A percentile compares a stretch with the other conserved stretches of the same genome.
phyloP scores from a whole-genome alignment of 2,113 vertebrate genomes.

The Riparia riparia region DNA sequence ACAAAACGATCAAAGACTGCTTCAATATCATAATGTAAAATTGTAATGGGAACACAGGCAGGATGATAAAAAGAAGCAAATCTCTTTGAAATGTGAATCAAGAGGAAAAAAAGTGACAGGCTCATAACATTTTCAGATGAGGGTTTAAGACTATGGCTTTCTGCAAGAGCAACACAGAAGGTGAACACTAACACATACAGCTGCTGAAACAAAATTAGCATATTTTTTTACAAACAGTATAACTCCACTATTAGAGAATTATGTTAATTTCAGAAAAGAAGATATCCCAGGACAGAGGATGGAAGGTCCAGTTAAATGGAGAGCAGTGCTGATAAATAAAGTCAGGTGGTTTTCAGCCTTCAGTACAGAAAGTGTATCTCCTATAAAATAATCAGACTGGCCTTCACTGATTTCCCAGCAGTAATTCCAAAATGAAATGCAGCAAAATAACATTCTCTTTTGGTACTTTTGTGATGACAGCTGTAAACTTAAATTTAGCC shows the following conservation, averaged over 20 bases:
- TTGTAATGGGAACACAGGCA: constrained; percentile 60
- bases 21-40: constrained; percentile 74
- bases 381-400: not conserved
- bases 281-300: not conserved
- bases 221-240: not conserved
- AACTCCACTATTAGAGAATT: not conserved
- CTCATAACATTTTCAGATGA: constrained; percentile 54
- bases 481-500: not conserved
- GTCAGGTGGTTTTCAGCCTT: not conserved
- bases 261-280: not conserved
- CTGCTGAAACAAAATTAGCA: not conserved
- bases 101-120: constrained; percentile 44
- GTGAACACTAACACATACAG: not conserved
- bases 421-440: not conserved
- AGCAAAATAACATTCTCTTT: not conserved
- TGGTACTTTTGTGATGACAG: not conserved
- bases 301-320: not conserved
- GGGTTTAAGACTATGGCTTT: constrained; percentile 34
- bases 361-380: not conserved
- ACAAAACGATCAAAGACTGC: constrained; percentile 71
- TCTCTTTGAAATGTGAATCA: constrained; percentile 69
- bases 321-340: not conserved
- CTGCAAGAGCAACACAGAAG: not conserved
- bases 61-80: constrained; percentile 70
- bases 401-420: not conserved